phyloP scores from a whole-genome alignment of 2,113 vertebrate genomes.

The Varanus komodoensis region DNA sequence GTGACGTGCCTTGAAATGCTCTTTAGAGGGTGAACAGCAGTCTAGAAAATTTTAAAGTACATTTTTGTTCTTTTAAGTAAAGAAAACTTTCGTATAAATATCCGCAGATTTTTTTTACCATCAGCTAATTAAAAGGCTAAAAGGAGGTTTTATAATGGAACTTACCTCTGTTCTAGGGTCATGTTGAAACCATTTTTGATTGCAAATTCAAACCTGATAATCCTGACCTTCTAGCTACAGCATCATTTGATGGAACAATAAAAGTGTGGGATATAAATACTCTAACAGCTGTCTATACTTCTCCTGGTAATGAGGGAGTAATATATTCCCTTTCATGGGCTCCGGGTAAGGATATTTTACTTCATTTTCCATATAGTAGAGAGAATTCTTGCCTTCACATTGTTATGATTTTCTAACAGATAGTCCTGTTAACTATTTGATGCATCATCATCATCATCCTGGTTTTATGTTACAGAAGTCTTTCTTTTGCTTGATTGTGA shows the following conservation, averaged over 20 bases:
- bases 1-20: not conserved
- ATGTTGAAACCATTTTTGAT: slow-evolving; percentile 98
- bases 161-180: slow-evolving; percentile 83
- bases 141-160: not conserved
- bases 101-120: not conserved
- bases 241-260: slow-evolving; percentile 97
- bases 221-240: slow-evolving; percentile 94
- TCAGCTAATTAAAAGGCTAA: not conserved
- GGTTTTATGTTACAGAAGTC: no score
- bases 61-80: not conserved
- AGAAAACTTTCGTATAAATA: not conserved
- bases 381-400: not conserved
- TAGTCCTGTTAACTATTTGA: not conserved
- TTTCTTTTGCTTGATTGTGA: not conserved
- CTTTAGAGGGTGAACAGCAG: not conserved
- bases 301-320: slow-evolving; percentile 96
- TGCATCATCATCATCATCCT: no score
- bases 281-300: slow-evolving; percentile 91
- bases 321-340: slow-evolving; percentile 99
- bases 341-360: slow-evolving; percentile 84
- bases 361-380: slow-evolving; percentile 4
- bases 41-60: not conserved
- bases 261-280: slow-evolving; percentile 99
- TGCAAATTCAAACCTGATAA: slow-evolving; percentile 98
- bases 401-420: not conserved